Base-by-base conservation (phyloP, 2,888 invertebrate genomes). In the Lepeophtheirus nordmannii region DNA sequence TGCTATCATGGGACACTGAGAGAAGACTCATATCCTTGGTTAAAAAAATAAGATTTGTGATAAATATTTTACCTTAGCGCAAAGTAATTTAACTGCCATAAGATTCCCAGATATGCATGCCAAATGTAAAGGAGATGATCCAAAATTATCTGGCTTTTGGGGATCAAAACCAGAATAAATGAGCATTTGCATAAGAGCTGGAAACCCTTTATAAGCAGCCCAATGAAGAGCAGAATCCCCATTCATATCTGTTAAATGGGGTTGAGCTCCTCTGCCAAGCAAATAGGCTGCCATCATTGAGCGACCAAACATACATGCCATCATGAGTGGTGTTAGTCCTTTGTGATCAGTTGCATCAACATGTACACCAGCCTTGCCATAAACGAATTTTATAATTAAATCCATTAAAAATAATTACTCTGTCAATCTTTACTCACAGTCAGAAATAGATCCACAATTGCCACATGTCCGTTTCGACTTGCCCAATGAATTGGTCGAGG, bases 401-500 rank as follows among this genome's bases (percentile, higher is more conserved):
- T 5, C 14, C 8, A 8, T 8, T n/a, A 17, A 46, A 3, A 46
- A 17, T 46, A 14, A 8, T 5, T 46, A 30, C 53, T 17, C 53
- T 8, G n/a, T 46, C 53, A 2, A 46, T 46, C 17, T 30, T 72
- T 70, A 71, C 67, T 64, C 68, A 81, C 80, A 74, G 79, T 77
- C 10, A 81, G 73, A 60, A 82, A 73, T 64, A 81, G 74, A 77
- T 92, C 91, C 8, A 90, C 90, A 20, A 91, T 84, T 0, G 88
- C 87, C 0, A 90, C 86, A 73, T 92, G 90, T 0, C 92, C 92
- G 75, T 92, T 90, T 53, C 91, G 82, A 73, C 90, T 90, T 0
- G 92, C 91, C 92, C 92, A 92, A 74, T 93, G 92, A 69, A 92
- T 89, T 1, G 92, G 92, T 37, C 87, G 81, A 0, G 90, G 90